Conservation (phyloP, 1,140 invertebrate species). For the Cyrtorhinus lividipennis region DNA sequence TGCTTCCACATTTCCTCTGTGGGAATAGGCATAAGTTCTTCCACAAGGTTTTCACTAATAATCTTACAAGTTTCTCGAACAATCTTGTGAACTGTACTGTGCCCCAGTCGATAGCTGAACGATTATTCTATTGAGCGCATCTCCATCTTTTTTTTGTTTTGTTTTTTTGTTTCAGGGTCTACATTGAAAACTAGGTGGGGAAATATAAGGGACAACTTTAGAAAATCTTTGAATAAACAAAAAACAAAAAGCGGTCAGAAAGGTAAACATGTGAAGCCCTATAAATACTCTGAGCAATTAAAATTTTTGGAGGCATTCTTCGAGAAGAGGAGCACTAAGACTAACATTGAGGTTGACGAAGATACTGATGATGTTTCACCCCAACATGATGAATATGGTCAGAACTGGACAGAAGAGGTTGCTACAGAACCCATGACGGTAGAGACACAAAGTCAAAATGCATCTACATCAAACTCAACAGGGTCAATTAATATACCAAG, state of each 20-base stretch:
- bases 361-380: background rate
- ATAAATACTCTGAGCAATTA: background rate
- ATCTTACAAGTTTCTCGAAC: slow-evolving; percentile 19
- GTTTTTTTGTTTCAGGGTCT: background rate
- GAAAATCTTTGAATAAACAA: background rate
- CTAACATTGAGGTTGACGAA: background rate
- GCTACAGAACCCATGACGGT: too few species aligned
- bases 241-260: slow-evolving; percentile 5
- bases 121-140: slow-evolving; percentile 19
- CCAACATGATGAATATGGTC: background rate
- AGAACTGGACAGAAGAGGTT: background rate
- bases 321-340: background rate
- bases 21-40: background rate
- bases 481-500: background rate
- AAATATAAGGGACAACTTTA: background rate
- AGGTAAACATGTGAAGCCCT: background rate
- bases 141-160: background rate
- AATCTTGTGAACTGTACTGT: slow-evolving; percentile 19
- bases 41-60: slow-evolving; percentile 14
- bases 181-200: background rate
- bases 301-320: background rate
- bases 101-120: slow-evolving; percentile 21
- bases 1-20: background rate
- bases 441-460: background rate
- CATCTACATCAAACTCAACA: background rate